Evolutionary conservation across 2,888 invertebrate species (phyloP), one percentile per base, ranked within the genome.

Genomic region (Chymomyza procnemis): DNA sequence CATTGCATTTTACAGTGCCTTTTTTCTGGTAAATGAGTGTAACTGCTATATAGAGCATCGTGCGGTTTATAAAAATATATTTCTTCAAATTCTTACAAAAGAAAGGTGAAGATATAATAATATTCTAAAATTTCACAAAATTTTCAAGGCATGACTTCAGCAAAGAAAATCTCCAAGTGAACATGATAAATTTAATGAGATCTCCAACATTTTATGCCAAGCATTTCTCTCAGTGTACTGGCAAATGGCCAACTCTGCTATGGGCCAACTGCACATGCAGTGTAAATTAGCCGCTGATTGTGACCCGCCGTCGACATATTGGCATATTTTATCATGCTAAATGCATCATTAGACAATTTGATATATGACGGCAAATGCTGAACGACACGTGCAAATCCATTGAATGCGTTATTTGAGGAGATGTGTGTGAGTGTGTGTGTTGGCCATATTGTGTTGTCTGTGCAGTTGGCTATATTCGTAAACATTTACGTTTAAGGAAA

Each of bases 301-400:
- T 85, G 83, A 84, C 83, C 83, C 80, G 82, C 78, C 71, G 74
- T 75, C 82, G 81, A 69, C 81, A 76, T 79, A 86, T 84, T 86
- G 86, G 85, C 87, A 84, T 86, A 84, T 84, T 84, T 84, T 77
- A 86, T 85, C 74, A 12, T 9, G 83, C 80, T 86, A 84, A 84
- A 85, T 84, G 83, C 83, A 85, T 84, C 85, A 84, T 84, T 84
- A 86, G 85, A 68, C 75, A 74, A 72, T 77, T 86, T 84, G 87
- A 84, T 84, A 78, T 86, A 86, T 77, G 72, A 46, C 69, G 41
- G 55, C 66, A 19, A 47, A 58, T 66, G 21, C 63, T 58, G 63
- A 76, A 50, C 64, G 57, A 64, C 64, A 64, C 64, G 64, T 64
- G 64, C 48, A 64, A 41, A 41, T 19, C 5, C 50, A 50, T n/a